phyloP scores from a whole-genome alignment of 2,888 invertebrate genomes.

The Mythimna ferrago region DNA sequence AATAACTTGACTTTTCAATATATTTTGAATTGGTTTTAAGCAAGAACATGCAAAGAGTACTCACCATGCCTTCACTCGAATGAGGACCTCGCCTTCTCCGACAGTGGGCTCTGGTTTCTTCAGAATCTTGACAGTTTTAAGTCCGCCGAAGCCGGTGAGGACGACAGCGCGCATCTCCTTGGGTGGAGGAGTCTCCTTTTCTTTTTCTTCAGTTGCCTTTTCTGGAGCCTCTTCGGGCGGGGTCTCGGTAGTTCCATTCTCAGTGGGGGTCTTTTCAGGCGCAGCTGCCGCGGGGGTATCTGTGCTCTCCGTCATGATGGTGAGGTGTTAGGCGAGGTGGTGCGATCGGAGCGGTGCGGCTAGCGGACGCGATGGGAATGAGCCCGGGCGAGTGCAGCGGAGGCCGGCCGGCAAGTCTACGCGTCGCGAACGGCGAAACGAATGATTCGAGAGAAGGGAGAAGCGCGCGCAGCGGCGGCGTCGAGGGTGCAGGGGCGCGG shows the following conservation, averaged over 20 bases:
- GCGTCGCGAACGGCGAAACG: slow-evolving; percentile 84
- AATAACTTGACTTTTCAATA: neutral
- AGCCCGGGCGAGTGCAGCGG: slow-evolving; percentile 77
- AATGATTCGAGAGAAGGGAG: slow-evolving; percentile 87
- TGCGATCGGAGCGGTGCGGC: slow-evolving; percentile 79
- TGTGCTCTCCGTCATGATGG: slow-evolving; percentile 89
- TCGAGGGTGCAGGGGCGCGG: slow-evolving; percentile 64
- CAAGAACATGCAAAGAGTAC: slow-evolving; percentile 78
- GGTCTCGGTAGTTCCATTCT: slow-evolving; percentile 87
- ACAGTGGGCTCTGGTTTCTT: slow-evolving; percentile 94
- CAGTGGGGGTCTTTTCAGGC: slow-evolving; percentile 90
- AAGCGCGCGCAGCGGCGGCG: slow-evolving; percentile 81
- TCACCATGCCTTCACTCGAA: slow-evolving; percentile 97
- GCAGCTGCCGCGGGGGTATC: slow-evolving; percentile 88
- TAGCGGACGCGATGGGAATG: slow-evolving; percentile 84
- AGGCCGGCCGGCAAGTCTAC: slow-evolving; percentile 87
- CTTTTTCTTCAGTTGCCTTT: slow-evolving; percentile 89
- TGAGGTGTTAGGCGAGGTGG: slow-evolving; percentile 65
- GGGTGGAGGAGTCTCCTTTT: slow-evolving; percentile 90
- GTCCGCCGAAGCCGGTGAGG: slow-evolving; percentile 96
- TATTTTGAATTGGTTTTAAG: slow-evolving; percentile 4
- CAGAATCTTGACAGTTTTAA: slow-evolving; percentile 95
- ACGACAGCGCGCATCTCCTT: slow-evolving; percentile 97
- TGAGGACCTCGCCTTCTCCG: slow-evolving; percentile 94
- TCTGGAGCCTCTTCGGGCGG: slow-evolving; percentile 89